Base-by-base conservation (phyloP, 2,113 vertebrate genomes). In the Pluvianellus socialis region DNA sequence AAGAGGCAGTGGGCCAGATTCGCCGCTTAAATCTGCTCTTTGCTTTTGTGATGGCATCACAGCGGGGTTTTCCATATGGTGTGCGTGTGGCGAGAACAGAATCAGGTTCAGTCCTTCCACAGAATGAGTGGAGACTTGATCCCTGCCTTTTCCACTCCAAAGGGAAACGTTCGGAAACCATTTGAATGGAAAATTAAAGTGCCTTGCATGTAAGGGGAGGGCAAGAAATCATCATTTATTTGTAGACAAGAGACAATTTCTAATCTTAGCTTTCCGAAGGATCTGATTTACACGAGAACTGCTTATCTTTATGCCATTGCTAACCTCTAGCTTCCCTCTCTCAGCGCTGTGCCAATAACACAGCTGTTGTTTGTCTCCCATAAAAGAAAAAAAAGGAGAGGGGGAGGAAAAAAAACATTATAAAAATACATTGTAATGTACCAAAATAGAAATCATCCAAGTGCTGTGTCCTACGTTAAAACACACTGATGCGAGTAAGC, bases 331-430 rank as follows among this genome's bases (percentile, higher is more conserved):
- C 94, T 96, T 96, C 91, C 89, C 91, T 88, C 73, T 47, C 95
- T 66, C 86, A 94, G 86, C 77, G 4, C 92, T 61, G 74, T 92
- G 92, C 94, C 95, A 95, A 58, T 67, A 92, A 72, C 97, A 94
- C 95, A 96, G 96, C 96, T 97, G 97, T 94, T 96, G 95, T 97
- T 97, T 95, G 95, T 95, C 92, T 95, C 94, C 0, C 0, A 88
- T 79, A 96, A 94, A 96, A 97, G 94, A 75, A 89, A 56, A 53
- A 87, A 47, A 30, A 5, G 12, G 35, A 74, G 53, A 45, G 72
- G 5, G 23, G 27, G 24, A 38, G 22, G 14, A 33, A 77, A 83
- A 92, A 70, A 24, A 42, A 9, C 47, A 42, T 90, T 83, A 67
- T 88, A 96, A 95, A 95, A 97, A 96, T 90, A 94, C 93, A 92